These are phyloP conservation scores for Drosophila elegans DNA, from an alignment of 1,140 invertebrate species.

Conservation along the genomic window DNA sequence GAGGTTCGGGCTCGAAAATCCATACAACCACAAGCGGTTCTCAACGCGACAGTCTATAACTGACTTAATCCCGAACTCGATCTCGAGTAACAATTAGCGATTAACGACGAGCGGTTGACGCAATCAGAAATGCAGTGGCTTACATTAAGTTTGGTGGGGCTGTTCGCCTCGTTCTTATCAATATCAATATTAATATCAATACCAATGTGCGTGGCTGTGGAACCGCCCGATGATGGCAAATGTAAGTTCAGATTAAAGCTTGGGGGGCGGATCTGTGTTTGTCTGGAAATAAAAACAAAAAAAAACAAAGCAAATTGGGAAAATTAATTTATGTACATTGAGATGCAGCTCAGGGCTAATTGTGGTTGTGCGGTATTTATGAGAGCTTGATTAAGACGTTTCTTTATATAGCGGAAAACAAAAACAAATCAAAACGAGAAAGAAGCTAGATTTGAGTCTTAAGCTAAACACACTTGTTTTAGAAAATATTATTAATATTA, in stretches of 20 bases:
- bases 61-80: slow-evolving; percentile 7
- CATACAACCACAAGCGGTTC: slow-evolving; percentile 1
- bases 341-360: not conserved
- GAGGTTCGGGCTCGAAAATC: slow-evolving; percentile 38
- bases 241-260: slow-evolving; percentile 61
- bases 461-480: too few species aligned
- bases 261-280: slow-evolving; percentile 10
- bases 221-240: slow-evolving; percentile 74
- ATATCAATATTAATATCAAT: slow-evolving; percentile 50
- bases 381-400: not conserved
- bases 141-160: slow-evolving; percentile 27
- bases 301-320: not conserved
- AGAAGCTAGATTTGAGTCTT: too few species aligned
- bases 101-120: slow-evolving; percentile 18
- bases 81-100: slow-evolving; percentile 9
- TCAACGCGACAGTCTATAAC: not conserved
- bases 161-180: slow-evolving; percentile 58
- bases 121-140: slow-evolving; percentile 53
- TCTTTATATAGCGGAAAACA: too few species aligned
- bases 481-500: too few species aligned
- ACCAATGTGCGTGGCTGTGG: slow-evolving; percentile 41
- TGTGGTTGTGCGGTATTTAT: slow-evolving; percentile 1
- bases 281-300: slow-evolving; percentile 7
- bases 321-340: not conserved
- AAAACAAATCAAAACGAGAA: too few species aligned